Percentiles rank a stretch among this genome's conserved stretches.
phyloP scores from a whole-genome alignment of 2,888 invertebrate species.

The Epistrophe grossulariae region DNA sequence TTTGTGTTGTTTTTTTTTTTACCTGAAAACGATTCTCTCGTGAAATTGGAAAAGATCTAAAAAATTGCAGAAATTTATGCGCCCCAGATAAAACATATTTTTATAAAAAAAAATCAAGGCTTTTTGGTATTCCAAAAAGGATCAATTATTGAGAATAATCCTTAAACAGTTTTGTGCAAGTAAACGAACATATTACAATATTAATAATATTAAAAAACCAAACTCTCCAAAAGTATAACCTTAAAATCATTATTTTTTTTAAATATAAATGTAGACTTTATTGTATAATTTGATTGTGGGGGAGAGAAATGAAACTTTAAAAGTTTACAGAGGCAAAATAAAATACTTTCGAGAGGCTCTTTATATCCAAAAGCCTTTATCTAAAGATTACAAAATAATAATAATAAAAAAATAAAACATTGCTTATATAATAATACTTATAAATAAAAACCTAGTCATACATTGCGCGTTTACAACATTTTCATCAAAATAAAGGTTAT shows the following conservation, averaged over 20 bases:
- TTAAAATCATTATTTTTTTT: neutral
- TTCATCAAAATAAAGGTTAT: conserved; percentile 44
- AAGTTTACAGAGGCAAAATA: conserved; percentile 69
- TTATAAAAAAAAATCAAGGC: too few species aligned
- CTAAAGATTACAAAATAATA: conserved; percentile 5
- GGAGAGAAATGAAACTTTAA: conserved; percentile 56
- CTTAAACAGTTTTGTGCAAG: too few species aligned
- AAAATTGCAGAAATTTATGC: too few species aligned
- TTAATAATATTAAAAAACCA: too few species aligned
- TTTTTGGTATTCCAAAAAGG: too few species aligned
- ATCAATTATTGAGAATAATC: too few species aligned
- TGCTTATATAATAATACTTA: conserved; percentile 13
- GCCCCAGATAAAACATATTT: too few species aligned
- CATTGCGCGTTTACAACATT: conserved; percentile 65
- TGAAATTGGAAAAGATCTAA: too few species aligned
- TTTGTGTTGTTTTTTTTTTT: too few species aligned
- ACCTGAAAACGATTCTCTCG: too few species aligned
- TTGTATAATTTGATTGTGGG: conserved; percentile 56
- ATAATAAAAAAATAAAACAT: neutral
- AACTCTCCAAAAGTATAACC: neutral
- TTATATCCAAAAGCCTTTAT: conserved; percentile 53
- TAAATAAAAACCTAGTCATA: conserved; percentile 50
- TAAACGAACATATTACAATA: too few species aligned
- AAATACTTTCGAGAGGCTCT: conserved; percentile 68
- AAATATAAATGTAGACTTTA: conserved; percentile 53